phyloP scores from a whole-genome alignment of 1,140 invertebrate genomes.

The Rhagoletis zephyria region DNA sequence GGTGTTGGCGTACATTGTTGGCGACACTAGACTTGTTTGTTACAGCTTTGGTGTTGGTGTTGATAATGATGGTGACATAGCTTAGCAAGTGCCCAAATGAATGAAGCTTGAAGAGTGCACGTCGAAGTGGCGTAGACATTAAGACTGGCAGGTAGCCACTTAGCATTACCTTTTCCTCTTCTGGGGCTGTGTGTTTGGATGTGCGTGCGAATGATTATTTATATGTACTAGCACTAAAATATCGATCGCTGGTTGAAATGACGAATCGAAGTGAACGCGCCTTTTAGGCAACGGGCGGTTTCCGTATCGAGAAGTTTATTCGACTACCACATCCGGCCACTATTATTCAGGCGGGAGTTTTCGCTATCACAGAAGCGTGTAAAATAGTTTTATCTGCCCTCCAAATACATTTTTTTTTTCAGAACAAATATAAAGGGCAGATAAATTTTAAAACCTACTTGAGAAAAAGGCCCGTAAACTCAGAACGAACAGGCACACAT shows the following conservation, averaged over 20 bases:
- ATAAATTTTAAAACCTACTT: no score
- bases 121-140: constrained; percentile 19
- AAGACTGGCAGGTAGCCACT: constrained; percentile 25
- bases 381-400: no score
- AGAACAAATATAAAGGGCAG: no score
- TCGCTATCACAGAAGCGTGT: no score
- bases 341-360: no score
- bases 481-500: no score
- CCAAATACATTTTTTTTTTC: no score
- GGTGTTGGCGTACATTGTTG: constrained; percentile 10
- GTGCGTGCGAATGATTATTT: background rate
- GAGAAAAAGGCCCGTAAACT: no score
- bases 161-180: background rate
- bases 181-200: background rate
- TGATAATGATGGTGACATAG: constrained; percentile 30
- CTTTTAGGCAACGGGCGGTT: background rate
- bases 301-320: background rate
- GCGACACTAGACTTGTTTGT: background rate
- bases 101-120: background rate
- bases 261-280: background rate
- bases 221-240: background rate
- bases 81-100: background rate
- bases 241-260: background rate
- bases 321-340: no score
- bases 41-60: background rate